phyloP scores from a whole-genome alignment of 2,797 vertebrate species.

The Tragopan temminckii region DNA sequence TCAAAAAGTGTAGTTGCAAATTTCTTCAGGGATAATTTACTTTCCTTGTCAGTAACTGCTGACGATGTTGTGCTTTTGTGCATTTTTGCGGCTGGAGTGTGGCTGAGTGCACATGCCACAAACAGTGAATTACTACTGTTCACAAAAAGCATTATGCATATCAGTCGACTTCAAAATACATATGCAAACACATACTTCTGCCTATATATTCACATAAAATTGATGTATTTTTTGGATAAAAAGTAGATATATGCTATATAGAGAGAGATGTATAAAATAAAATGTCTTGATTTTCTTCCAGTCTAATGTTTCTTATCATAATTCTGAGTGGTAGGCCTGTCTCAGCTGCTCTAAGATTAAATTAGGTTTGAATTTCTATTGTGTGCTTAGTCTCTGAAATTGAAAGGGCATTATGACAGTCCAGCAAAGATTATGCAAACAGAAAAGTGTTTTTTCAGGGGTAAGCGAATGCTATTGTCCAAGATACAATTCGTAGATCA shows the following conservation, averaged over 20 bases:
- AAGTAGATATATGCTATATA: no score
- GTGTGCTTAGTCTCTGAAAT: background rate
- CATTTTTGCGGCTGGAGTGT: background rate
- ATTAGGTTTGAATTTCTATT: background rate
- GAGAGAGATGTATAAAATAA: background rate
- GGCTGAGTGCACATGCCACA: background rate
- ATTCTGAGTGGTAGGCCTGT: background rate
- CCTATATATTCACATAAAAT: background rate
- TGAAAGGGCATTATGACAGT: background rate
- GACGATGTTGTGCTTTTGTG: background rate
- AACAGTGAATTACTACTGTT: background rate
- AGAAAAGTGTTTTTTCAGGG: conserved; percentile 10
- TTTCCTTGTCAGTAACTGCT: background rate
- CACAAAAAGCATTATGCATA: background rate
- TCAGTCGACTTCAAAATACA: background rate
- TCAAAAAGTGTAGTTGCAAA: background rate
- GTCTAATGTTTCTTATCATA: background rate
- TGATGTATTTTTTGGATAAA: no score
- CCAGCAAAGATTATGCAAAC: background rate
- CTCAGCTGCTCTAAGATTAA: background rate
- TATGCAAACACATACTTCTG: accelerated
- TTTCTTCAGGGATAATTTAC: background rate
- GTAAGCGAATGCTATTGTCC: background rate
- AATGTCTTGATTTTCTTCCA: background rate
- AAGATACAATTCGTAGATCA: background rate